A percentile compares a stretch with the other conserved stretches of the same genome.
phyloP scores from a whole-genome alignment of 2,113 vertebrate genomes.

The Tragelaphus imberbis region DNA sequence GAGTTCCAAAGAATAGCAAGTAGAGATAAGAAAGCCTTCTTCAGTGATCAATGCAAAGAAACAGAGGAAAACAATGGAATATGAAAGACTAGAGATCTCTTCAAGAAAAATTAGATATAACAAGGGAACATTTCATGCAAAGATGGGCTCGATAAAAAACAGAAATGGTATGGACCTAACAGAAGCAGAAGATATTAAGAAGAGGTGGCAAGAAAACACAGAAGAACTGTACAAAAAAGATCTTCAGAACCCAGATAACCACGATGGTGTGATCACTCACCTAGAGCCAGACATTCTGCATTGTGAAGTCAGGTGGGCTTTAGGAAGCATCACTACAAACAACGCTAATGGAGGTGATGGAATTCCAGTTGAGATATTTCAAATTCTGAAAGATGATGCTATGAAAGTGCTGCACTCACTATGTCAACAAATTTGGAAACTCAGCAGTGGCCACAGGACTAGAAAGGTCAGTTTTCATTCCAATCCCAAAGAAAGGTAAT shows the following conservation, averaged over 20 bases:
- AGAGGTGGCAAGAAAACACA: background rate
- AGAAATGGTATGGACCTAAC: background rate
- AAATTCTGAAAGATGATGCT: background rate
- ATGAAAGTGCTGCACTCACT: background rate
- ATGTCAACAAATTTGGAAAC: background rate
- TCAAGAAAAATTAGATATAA: background rate
- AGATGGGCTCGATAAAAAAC: background rate
- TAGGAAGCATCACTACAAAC: background rate
- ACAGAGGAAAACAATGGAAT: background rate
- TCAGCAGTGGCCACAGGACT: background rate
- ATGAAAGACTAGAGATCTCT: background rate
- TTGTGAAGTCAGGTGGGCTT: background rate
- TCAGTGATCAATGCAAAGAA: background rate
- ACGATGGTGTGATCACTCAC: background rate
- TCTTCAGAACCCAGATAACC: background rate
- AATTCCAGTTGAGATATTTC: background rate
- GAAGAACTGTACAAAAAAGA: background rate
- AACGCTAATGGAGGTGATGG: background rate
- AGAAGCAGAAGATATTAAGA: background rate
- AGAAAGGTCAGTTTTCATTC: background rate
- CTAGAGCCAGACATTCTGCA: background rate
- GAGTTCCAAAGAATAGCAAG: background rate
- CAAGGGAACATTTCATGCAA: background rate
- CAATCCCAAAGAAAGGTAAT: background rate
- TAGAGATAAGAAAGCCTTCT: background rate